Evolutionary conservation across 2,888 invertebrate species (phyloP).

Genomic region (Platynereis dumerilii): DNA sequence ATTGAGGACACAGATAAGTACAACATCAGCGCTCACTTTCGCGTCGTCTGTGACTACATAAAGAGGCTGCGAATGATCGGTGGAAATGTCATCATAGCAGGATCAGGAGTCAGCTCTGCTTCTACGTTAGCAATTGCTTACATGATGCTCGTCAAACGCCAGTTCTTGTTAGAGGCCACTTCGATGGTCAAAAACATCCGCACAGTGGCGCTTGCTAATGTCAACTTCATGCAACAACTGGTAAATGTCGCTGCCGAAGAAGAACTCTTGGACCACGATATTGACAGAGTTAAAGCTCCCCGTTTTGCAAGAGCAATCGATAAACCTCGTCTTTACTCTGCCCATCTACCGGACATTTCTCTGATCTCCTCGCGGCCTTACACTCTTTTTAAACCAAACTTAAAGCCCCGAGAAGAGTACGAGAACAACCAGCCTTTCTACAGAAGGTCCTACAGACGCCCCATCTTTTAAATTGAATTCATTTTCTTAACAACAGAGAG

Average conservation of each 20-base stretch:
- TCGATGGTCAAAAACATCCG: slow-evolving; percentile 16
- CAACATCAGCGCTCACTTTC: slow-evolving; percentile 12
- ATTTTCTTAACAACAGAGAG: too few relatives aligned
- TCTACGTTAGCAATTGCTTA: not conserved
- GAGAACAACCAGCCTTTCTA: too few relatives aligned
- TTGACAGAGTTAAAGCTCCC: slow-evolving; percentile 11
- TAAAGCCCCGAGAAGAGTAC: too few relatives aligned
- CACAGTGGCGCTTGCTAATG: slow-evolving; percentile 9
- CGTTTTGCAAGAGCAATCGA: slow-evolving; percentile 16
- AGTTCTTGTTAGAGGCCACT: slow-evolving; percentile 15
- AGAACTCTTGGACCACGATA: slow-evolving; percentile 8
- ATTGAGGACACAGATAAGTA: slow-evolving; percentile 7
- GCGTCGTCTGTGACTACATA: slow-evolving; percentile 13
- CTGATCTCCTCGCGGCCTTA: not conserved
- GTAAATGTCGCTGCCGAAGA: slow-evolving; percentile 15
- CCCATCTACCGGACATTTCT: slow-evolving; percentile 1
- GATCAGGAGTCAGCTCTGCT: slow-evolving; percentile 3
- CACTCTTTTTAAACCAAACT: too few relatives aligned
- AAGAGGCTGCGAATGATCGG: slow-evolving; percentile 4
- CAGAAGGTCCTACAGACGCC: too few relatives aligned
- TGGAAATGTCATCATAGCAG: slow-evolving; percentile 6
- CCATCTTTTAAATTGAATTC: too few relatives aligned
- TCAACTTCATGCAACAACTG: slow-evolving; percentile 15
- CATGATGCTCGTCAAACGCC: slow-evolving; percentile 8
- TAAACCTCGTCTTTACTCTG: slow-evolving; percentile 1